Evolutionary conservation across 2,797 vertebrate species (phyloP), one percentile per base, ranked within the genome.

Genomic region (Threskiornis aethiopicus): DNA sequence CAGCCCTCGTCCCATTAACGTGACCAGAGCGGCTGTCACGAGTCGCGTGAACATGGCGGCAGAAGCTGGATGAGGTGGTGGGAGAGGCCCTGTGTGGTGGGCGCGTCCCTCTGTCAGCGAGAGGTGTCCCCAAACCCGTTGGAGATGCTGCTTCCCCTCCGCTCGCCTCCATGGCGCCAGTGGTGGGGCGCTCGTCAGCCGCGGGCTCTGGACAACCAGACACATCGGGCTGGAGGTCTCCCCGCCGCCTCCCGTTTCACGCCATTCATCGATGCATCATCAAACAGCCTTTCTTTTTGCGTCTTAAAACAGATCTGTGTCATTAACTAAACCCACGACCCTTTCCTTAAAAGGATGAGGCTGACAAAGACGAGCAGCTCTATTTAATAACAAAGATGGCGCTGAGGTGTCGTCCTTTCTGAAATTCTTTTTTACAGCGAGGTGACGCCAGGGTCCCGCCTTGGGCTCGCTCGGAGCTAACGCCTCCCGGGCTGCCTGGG

Each of bases 1-100:
- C 44, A 0, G 0, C 59, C 57, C 71, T 87, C 0, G 0, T 35
- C 65, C 54, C 42, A 0, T 17, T 25, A 8, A 10, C 28, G 2
- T 7, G 46, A 3, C 20, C 3, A 7, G 35, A 31, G 46, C 1
- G 0, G 55, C 82, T 57, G 49, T 22, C 35, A 15, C 4, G 0
- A 20, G 41, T 31, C 3, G 0, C 22, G 13, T n/a, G 44, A n/a
- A 2, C 0, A 6, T 21, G 79, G 67, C 22, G 39, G 41, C 16
- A 10, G 90, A 59, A 66, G 49, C 25, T 80, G 69, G 67, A 11
- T 26, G 37, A 37, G 72, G 35, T 3, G 16, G 31, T 39, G 42
- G 39, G 44, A 61, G 37, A 62, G 52, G 49, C 82, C 71, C 26
- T 41, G 64, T 11, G 5, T 41, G 35, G 14, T 13, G 47, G 17